phyloP scores from a whole-genome alignment of 2,888 invertebrate species.

The Digitonthophagus gazella region DNA sequence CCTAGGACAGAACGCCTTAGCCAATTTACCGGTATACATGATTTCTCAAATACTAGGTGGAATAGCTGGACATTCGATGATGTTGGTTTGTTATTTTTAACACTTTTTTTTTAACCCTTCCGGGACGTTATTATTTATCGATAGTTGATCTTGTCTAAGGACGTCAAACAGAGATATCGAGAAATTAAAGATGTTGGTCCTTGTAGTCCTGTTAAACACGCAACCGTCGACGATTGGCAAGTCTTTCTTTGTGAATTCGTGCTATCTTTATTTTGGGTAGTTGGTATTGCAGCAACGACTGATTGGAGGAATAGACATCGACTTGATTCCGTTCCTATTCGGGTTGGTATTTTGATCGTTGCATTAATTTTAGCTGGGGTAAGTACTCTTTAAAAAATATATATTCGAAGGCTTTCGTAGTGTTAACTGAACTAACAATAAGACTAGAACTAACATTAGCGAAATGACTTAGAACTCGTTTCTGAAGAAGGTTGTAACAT shows the following conservation, averaged over 20 bases:
- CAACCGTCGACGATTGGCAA: background rate
- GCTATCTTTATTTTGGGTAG: background rate
- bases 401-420: no score
- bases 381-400: constrained; percentile 44
- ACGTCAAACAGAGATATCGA: background rate
- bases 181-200: background rate
- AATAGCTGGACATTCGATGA: background rate
- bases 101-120: background rate
- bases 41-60: background rate
- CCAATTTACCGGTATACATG: background rate
- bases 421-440: no score
- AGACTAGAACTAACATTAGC: no score
- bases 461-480: no score
- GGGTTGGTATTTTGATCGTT: constrained; percentile 66
- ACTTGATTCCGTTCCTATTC: constrained; percentile 64
- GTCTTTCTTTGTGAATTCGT: background rate
- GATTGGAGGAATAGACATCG: background rate
- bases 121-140: background rate
- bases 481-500: no score
- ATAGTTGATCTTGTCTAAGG: background rate
- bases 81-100: background rate
- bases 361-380: constrained; percentile 67
- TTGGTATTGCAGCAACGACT: background rate
- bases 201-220: background rate
- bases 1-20: background rate